Base-by-base conservation (phyloP, 2,888 invertebrate species). In the Scaeva pyrastri region DNA sequence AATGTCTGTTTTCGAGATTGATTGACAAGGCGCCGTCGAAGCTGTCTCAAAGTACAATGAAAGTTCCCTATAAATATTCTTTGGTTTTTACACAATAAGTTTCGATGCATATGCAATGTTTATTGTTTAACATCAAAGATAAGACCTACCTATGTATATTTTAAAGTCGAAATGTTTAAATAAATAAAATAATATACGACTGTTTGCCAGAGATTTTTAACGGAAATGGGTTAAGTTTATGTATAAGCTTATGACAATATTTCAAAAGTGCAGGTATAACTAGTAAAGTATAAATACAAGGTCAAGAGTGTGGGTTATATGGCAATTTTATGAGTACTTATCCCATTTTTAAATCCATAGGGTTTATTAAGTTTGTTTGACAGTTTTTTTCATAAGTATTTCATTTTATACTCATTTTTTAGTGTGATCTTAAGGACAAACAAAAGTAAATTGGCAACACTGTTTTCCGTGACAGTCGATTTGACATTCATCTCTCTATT, bases 51-150 rank as follows among this genome's bases (percentile, higher is more conserved):
- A 2, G 5, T 31, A 56, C 12, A 79, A 73, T 77, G 72, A 12
- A 21, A 0, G 10, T 31, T 39, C 62, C 19, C 39, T 52, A 74
- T 83, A 74, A 72, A 70, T 73, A 74, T 68, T 52, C 14, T 31
- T 41, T 39, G 36, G 43, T 4, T 60, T 68, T 62, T 21, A 48
- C 43, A 14, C 55, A 21, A 12, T 55, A n/a, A n/a, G n/a, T 60
- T 52, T 19, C 8, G 4, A 60, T 45, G 68, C 2, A 19, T 23
- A n/a, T 55, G 60, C 11, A 52, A 39, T 70, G 19, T 60, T 58
- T 58, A 48, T n/a, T n/a, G n/a, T n/a, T n/a, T n/a, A n/a, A n/a
- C n/a, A n/a, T n/a, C n/a, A n/a, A 10, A 21, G 12, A 41, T 23
- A 52, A 26, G 52, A 41, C 41, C 41, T 8, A 8, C 43, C 31